Conservation (phyloP, 64 coral and sea anemone species). For the Trachythela sp. region DNA sequence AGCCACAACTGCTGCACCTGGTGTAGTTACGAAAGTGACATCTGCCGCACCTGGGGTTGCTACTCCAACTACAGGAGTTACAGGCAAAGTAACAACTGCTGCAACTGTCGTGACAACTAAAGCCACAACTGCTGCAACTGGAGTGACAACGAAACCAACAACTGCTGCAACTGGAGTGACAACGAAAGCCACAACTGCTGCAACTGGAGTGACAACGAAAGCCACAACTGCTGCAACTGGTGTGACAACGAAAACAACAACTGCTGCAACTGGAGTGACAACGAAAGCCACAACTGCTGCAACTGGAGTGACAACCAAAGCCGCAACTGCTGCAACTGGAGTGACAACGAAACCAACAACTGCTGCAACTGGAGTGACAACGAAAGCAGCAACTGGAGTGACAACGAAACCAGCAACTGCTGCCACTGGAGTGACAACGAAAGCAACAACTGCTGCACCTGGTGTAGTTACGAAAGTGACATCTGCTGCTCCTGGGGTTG, state of each 20-base stretch:
- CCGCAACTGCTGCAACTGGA: too few species aligned
- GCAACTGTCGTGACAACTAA: not conserved
- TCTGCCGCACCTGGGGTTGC: not conserved
- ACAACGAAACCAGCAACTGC: not conserved
- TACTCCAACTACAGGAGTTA: not conserved
- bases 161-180: too few species aligned
- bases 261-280: too few species aligned
- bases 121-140: not conserved
- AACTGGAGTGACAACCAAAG: too few species aligned
- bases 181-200: too few species aligned
- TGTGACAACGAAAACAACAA: too few species aligned
- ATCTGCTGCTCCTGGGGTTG: not conserved
- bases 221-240: too few species aligned
- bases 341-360: too few species aligned
- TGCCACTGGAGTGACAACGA: not conserved
- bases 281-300: too few species aligned
- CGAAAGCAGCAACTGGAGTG: not conserved
- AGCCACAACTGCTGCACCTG: not conserved
- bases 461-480: not conserved
- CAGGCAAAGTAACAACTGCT: not conserved
- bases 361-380: too few species aligned
- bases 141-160: too few species aligned
- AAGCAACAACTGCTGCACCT: not conserved
- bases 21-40: not conserved
- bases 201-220: too few species aligned